A percentile compares a stretch with the other conserved stretches of the same genome.
Conservation (phyloP, 2,888 invertebrate species). For the Heteropelma amictum region DNA sequence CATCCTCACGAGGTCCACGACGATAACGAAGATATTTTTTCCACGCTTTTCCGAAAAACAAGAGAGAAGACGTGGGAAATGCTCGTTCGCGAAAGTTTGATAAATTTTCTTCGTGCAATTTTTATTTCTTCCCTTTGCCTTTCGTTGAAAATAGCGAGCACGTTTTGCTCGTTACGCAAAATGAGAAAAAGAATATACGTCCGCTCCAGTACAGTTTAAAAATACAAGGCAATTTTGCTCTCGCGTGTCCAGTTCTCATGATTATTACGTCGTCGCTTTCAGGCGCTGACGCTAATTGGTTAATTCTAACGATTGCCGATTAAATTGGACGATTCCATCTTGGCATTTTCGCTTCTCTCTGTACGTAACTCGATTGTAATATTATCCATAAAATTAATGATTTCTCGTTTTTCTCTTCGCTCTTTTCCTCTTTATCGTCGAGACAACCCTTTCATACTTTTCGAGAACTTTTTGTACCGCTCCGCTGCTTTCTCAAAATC, state of each 20-base stretch:
- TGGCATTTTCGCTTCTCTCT: neutral
- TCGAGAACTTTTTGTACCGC: no score
- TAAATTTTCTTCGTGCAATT: no score
- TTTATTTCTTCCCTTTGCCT: neutral
- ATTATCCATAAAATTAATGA: slow-evolving; percentile 45
- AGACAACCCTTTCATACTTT: no score
- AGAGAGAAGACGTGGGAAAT: neutral
- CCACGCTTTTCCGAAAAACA: neutral
- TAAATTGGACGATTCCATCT: slow-evolving; percentile 22
- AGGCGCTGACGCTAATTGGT: slow-evolving; percentile 39
- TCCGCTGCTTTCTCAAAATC: no score
- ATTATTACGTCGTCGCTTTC: slow-evolving; percentile 20
- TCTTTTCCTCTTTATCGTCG: neutral
- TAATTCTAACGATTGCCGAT: slow-evolving; percentile 36
- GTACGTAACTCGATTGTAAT: slow-evolving; percentile 23
- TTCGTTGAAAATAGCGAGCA: neutral
- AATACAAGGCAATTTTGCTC: neutral
- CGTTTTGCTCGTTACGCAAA: slow-evolving; percentile 12
- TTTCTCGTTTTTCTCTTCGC: neutral
- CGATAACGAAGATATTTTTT: neutral
- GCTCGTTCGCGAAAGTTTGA: neutral
- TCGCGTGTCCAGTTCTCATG: neutral
- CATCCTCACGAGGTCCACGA: slow-evolving; percentile 32
- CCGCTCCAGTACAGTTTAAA: neutral
- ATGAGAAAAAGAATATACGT: neutral